phyloP scores from a whole-genome alignment of 2,113 vertebrate species.

The Hippopotamus amphibius region DNA sequence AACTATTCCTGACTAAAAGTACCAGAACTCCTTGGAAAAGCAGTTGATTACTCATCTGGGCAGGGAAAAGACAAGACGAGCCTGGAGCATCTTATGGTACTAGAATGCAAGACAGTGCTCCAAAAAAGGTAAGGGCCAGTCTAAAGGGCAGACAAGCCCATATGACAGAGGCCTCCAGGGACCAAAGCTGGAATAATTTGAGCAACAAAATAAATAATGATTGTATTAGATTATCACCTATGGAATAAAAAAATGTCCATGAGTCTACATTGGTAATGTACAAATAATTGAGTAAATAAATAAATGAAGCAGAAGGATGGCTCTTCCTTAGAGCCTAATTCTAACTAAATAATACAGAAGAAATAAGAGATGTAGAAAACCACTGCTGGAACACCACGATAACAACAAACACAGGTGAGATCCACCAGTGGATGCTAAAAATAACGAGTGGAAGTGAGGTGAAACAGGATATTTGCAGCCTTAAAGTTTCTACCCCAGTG shows the following conservation, averaged over 20 bases:
- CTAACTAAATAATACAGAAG: not conserved
- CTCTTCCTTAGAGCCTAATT: not conserved
- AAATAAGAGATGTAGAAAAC: not conserved
- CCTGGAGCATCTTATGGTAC: not conserved
- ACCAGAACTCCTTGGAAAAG: not conserved
- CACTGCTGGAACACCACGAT: not conserved
- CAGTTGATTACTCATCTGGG: not conserved
- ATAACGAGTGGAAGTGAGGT: not conserved
- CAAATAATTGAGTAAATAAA: not conserved
- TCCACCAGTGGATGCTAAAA: not conserved
- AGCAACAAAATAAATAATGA: not conserved
- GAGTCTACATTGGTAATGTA: not conserved
- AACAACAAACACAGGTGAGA: not conserved
- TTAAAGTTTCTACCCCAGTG: not conserved
- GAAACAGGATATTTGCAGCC: not conserved
- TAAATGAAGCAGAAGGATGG: not conserved
- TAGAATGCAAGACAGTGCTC: not conserved
- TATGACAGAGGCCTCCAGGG: not conserved
- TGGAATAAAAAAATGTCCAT: not conserved
- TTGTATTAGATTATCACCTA: not conserved
- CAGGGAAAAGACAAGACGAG: not conserved
- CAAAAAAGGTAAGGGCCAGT: not conserved
- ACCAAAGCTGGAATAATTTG: too few relatives aligned
- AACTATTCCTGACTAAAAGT: not conserved
- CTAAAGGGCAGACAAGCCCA: not conserved